Evolutionary conservation across 2,888 invertebrate genomes (phyloP), one percentile per base, ranked within the genome.

Genomic region (Apodemia hepburni): DNA sequence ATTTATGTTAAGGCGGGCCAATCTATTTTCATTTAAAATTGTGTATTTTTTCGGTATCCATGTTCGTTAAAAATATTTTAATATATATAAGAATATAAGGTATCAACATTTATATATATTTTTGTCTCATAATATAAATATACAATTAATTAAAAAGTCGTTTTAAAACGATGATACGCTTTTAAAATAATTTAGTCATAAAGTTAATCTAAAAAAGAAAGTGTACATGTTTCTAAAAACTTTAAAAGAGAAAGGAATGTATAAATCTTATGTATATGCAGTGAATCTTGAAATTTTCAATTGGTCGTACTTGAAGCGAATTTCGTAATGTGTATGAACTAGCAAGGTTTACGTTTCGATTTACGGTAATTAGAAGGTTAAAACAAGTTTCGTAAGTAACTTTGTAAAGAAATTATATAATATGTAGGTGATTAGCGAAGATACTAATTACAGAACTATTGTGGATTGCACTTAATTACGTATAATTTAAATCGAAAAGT

Each of bases 341-440:
- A 57, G 29, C 54, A 57, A 29, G 54, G 54, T 57, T 57, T 57
- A 57, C 45, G 29, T 57, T 57, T 17, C 45, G 47, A 57, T 57
- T 29, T 27, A 57, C 57, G 57, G 15, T 57, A 57, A 57, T 57
- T 57, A 29, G 57, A 27, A 27, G 57, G 47, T 22, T 57, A 57
- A 57, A 57, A 27, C 57, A 29, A 29, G 27, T 27, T 29, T 29
- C 57, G 57, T 57, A 22, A 22, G 51, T 51, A 15, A 29, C 57
- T 29, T 29, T 57, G 57, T 57, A 27, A 29, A 27, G 57, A 29
- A 29, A 57, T 57, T 57, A 57, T 57, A 29, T 57, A 57, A 57
- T 57, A 57, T 57, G 29, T 57, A 27, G 57, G 29, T 57, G 57
- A 57, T 27, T 29, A 27, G 27, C 29, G 54, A 47, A 17, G 17